These are phyloP conservation scores for Cyanistes caeruleus DNA, from an alignment of 2,113 vertebrate species.

Conservation along the genomic window DNA sequence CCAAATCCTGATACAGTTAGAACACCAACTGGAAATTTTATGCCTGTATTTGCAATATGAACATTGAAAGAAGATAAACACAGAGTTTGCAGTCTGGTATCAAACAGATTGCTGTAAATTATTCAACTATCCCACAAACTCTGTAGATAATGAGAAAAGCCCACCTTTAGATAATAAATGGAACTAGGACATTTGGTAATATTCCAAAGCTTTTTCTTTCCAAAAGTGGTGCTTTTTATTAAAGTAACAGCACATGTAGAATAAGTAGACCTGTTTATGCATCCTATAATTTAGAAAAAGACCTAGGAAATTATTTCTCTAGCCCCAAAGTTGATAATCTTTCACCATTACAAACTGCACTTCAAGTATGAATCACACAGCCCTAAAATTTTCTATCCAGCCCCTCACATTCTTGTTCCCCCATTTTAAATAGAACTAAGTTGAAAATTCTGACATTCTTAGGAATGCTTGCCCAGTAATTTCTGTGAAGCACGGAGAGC, in stretches of 20 bases:
- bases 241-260: constrained; percentile 15
- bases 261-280: constrained; percentile 36
- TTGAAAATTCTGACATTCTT: constrained; percentile 45
- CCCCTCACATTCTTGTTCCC: not conserved
- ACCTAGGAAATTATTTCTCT: constrained; percentile 15
- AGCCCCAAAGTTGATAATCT: not conserved
- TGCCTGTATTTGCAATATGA: not conserved
- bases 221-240: constrained; percentile 54
- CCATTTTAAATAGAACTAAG: constrained; percentile 34
- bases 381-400: not conserved
- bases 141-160: not conserved
- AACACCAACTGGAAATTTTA: not conserved
- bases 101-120: constrained; percentile 23
- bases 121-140: not conserved
- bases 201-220: constrained; percentile 60
- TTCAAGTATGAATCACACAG: not conserved
- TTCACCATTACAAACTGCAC: constrained; percentile 6
- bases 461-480: constrained; percentile 25
- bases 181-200: not conserved
- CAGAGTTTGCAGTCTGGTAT: not conserved
- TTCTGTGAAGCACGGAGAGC: constrained; percentile 23
- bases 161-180: constrained; percentile 19
- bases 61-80: not conserved
- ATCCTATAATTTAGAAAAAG: constrained; percentile 48
- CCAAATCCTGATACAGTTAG: not conserved